A percentile compares a stretch with the other conserved stretches of the same genome.
phyloP scores from a whole-genome alignment of 2,888 invertebrate genomes.

The Nasonovia ribisnigri region DNA sequence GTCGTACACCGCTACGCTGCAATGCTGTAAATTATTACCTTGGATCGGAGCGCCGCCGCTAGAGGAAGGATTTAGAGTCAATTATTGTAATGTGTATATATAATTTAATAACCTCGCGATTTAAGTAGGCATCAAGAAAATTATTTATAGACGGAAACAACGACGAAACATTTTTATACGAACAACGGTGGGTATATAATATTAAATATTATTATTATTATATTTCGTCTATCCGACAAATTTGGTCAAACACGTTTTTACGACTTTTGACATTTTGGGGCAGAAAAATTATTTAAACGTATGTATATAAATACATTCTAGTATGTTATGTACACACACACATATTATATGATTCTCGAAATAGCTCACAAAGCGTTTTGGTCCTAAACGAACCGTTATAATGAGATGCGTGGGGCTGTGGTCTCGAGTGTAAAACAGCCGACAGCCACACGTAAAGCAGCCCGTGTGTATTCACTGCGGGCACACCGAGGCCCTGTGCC shows the following conservation, averaged over 20 bases:
- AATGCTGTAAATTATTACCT: not conserved
- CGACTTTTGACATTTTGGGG: conserved; percentile 30
- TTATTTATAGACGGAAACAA: not conserved
- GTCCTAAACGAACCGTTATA: conserved; percentile 58
- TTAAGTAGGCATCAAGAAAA: not conserved
- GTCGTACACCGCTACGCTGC: not conserved
- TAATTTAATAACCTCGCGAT: not conserved
- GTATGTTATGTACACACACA: not conserved
- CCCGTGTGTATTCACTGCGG: not conserved
- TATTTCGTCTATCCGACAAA: not conserved
- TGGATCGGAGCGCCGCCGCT: not conserved
- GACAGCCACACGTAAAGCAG: conserved; percentile 39
- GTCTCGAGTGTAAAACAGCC: conserved; percentile 46
- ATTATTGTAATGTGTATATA: conserved; percentile 2
- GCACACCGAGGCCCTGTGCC: conserved; percentile 19
- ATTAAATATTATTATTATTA: conserved; percentile 17
- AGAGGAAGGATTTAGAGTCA: not conserved
- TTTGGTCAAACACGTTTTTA: conserved; percentile 32
- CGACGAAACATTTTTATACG: not conserved
- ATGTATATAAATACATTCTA: not conserved
- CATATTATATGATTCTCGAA: conserved; percentile 24
- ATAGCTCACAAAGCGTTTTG: conserved; percentile 53
- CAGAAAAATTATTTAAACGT: conserved; percentile 9
- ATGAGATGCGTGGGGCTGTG: conserved; percentile 46
- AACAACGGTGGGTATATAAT: not conserved